phyloP scores from a whole-genome alignment of 2,113 vertebrate genomes.

The Onychorhynchus coronatus region DNA sequence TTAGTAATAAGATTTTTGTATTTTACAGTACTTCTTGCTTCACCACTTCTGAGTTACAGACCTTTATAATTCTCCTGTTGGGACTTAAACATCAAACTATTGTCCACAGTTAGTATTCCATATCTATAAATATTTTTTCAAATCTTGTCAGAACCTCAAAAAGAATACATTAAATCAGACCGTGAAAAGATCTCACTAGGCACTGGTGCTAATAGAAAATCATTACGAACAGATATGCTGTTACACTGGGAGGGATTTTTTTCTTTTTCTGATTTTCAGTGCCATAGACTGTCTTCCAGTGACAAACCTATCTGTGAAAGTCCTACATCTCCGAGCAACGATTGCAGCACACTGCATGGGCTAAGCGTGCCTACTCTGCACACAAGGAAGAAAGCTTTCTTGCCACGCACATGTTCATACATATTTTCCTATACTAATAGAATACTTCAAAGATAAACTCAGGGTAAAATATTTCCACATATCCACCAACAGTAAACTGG shows the following conservation, averaged over 20 bases:
- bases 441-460: not conserved
- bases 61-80: not conserved
- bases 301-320: not conserved
- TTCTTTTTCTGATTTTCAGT: not conserved
- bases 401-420: not conserved
- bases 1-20: not conserved
- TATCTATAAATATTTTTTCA: not conserved
- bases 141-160: not conserved
- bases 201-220: not conserved
- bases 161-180: not conserved
- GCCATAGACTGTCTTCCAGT: not conserved
- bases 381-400: not conserved
- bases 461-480: not conserved
- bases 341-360: not conserved
- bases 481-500: not conserved
- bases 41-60: not conserved
- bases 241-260: not conserved
- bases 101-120: not conserved
- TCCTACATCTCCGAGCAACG: not conserved
- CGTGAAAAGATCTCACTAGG: not conserved
- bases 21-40: not conserved
- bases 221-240: not conserved
- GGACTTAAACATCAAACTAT: conserved; percentile 6
- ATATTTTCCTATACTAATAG: not conserved
- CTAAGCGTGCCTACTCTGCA: rapidly evolving